Conservation (phyloP, 2,888 invertebrate genomes). For the Onchidella celtica region DNA sequence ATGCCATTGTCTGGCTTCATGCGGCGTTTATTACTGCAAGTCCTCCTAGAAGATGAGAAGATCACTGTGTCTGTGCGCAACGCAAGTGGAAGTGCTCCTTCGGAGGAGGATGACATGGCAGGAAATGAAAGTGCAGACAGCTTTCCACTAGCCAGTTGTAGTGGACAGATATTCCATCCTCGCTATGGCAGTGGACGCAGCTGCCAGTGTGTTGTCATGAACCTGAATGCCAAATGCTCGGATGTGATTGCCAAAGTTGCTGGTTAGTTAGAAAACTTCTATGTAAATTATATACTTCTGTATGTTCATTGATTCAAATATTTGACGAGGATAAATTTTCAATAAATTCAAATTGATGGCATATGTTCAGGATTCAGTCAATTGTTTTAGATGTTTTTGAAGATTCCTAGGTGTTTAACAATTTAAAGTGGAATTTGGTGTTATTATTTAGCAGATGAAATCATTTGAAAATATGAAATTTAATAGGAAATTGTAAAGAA, state of each 20-base stretch:
- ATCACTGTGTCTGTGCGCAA: slow-evolving; percentile 86
- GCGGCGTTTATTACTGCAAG: slow-evolving; percentile 90
- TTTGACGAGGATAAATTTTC: too few relatives aligned
- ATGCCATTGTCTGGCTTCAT: slow-evolving; percentile 89
- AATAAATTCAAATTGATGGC: too few relatives aligned
- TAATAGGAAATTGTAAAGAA: too few relatives aligned
- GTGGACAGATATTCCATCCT: slow-evolving; percentile 82
- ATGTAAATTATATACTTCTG: too few relatives aligned
- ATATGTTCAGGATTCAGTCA: too few relatives aligned
- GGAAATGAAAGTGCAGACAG: slow-evolving; percentile 23
- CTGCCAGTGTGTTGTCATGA: slow-evolving; percentile 87
- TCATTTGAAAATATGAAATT: too few relatives aligned
- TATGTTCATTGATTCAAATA: too few relatives aligned
- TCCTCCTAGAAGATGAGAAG: slow-evolving; percentile 92
- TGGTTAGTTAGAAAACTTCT: slow-evolving; percentile 76
- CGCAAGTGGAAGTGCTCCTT: slow-evolving; percentile 33
- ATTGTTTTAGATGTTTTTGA: too few relatives aligned
- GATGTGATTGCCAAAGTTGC: slow-evolving; percentile 85
- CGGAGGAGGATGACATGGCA: slow-evolving; percentile 31
- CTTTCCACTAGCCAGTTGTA: slow-evolving; percentile 30
- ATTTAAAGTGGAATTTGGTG: too few relatives aligned
- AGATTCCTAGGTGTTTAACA: too few relatives aligned
- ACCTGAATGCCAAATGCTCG: slow-evolving; percentile 88
- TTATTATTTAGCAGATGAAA: too few relatives aligned
- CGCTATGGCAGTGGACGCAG: slow-evolving; percentile 88